Base-by-base conservation (phyloP, 2,113 vertebrate genomes). In the Coregonus clupeaformis region DNA sequence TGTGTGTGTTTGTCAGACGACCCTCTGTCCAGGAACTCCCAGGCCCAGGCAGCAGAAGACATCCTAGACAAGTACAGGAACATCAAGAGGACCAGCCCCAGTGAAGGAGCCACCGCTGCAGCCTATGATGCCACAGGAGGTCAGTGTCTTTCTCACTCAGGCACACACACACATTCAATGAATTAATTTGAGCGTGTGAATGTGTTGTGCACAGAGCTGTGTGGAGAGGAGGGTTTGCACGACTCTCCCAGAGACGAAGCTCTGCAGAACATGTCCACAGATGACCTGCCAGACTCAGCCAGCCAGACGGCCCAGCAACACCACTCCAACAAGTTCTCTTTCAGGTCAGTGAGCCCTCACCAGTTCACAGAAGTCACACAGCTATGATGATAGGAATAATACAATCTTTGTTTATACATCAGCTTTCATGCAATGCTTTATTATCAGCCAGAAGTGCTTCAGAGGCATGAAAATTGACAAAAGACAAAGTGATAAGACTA, bases 31-130 rank as follows among this genome's bases (percentile, higher is more conserved):
- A 93, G 95, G n/a, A 96, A 86, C 76, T 91, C 87, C 0, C 97
- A 98, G 79, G 90, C 95, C 1, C 97, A 98, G 84, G 97, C 94
- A 60, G 98, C 96, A 0, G 98, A 99, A 91, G 98, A 99, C 84
- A 99, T 99, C 81, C 90, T 99, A 88, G 97, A 99, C 91, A 99
- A 99, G 73, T 99, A 99, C 86, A 92, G 96, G 86, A 99, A 98
- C 83, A 99, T 99, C 78, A 99, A 99, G 86, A 90, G 97, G 68
- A 94, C 89, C 70, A 95, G 96, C 79, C 95, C 95, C 9, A 94
- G 93, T 75, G 96, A 99, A 49, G 95, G 94, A 85, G 93, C 94
- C 4, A 75, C 87, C 1, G 80, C 93, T 68, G 93, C 91, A 3
- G 90, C 89, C 72, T 97, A 97, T 0, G 95, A 97, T 0, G 85